Base-by-base conservation (phyloP, 2,113 vertebrate species). In the Pteruthius melanotis region DNA sequence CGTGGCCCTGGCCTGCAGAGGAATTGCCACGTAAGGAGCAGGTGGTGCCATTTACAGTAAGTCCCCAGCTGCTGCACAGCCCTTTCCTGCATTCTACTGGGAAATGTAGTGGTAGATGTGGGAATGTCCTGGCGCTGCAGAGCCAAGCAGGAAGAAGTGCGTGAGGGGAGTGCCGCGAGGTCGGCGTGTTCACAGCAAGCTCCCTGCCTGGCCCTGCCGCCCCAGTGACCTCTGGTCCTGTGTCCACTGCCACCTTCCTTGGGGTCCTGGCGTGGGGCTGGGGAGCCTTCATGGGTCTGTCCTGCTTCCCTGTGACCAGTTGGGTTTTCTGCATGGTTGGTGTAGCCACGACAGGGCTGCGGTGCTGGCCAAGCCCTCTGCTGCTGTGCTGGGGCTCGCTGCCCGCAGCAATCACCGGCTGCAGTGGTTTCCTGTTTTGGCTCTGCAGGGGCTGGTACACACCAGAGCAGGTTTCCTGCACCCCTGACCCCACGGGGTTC, bases 21-120 rank as follows among this genome's bases (percentile, higher is more conserved):
- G 85, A 91, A 69, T 69, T 95, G 96, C 86, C 80, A 77, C 9
- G 93, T 92, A 93, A 93, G 94, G 95, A 96, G 94, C 94, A 97
- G 95, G 79, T 93, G 96, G 96, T 87, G 95, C 82, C 89, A 82
- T 93, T 98, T 97, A 97, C 97, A 93, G 96, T 97, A 97, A 97
- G 79, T 91, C 86, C 95, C 95, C 97, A 35, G 95, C 96, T 53
- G 56, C 87, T 45, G 90, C 75, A 47, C 37, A 50, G 80, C 70
- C 95, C 42, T 76, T 80, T 87, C 92, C 88, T 91, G 68, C 91
- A 77, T 84, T 83, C 23, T 87, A 66, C 23, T 69, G 82, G 86
- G 89, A 94, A 92, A 40, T 0, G 30, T 11, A 1, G 31, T 4
- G 7, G 33, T 37, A 40, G 83, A 86, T 87, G 86, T 82, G 82